Base-by-base conservation (phyloP, 2,113 vertebrate genomes). In the Synodontis membranacea region DNA sequence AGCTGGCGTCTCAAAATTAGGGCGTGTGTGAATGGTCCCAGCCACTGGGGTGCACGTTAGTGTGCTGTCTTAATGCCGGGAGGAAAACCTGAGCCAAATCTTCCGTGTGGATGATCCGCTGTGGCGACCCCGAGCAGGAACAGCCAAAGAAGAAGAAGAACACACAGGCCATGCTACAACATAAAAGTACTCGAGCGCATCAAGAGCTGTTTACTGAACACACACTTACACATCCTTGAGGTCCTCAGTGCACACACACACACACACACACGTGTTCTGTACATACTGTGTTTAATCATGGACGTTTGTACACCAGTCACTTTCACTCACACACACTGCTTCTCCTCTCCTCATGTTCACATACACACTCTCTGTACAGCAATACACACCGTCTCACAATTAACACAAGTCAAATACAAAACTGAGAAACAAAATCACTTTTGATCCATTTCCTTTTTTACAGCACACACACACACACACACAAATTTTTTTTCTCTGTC, bases 331-430 rank as follows among this genome's bases (percentile, higher is more conserved):
- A 82, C 74, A 39, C 48, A 31, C 44, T 28, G 25, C 31, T 12
- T 17, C 64, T 19, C 21, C 3, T 25, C 21, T 25, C 1, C 39
- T 5, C 68, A 0, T 11, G 19, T 9, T 12, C 42, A 75, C 72
- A 17, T 7, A 48, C 80, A 64, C 39, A 46, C 60, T 8, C 91
- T 93, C 92, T 94, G 88, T 95, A 94, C 94, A 95, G 84, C 85
- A 88, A 86, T 88, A 91, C 70, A 88, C 85, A 81, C 84, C 89
- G 92, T 90, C 90, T 93, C 91, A 93, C 92, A 92, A 93, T 87
- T 1, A 92, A 93, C 91, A 92, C 83, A 93, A 92, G 89, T 86
- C 90, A 88, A 85, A 89, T 52, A 79, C 58, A 86, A 62, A 86
- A 19, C 25, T 92, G 23, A 84, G 66, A 46, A 94, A 90, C 91